Percentiles rank a stretch among this genome's conserved stretches.
phyloP scores from a whole-genome alignment of 2,113 vertebrate species.

The Ovis canadensis region DNA sequence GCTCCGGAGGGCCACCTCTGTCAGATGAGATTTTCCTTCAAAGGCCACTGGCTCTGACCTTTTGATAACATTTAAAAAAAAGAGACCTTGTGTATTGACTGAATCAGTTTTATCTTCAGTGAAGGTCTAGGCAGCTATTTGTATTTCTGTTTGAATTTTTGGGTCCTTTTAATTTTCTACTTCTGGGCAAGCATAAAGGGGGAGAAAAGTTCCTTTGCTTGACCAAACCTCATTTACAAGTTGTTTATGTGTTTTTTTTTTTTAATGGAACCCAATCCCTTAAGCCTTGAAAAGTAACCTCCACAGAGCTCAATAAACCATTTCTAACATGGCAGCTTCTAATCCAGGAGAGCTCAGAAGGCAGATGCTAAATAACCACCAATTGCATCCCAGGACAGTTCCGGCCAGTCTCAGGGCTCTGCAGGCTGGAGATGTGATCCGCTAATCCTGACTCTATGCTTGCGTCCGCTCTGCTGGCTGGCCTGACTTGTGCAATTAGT shows the following conservation, averaged over 20 bases:
- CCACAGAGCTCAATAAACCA: background rate
- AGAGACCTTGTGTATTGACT: conserved; percentile 10
- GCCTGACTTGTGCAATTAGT: conserved; percentile 65
- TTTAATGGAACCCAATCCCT: conserved; percentile 45
- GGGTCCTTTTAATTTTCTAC: conserved; percentile 30
- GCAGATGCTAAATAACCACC: conserved; percentile 19
- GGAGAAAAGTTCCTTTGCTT: background rate
- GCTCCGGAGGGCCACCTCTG: conserved; percentile 15
- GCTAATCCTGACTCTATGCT: conserved; percentile 11
- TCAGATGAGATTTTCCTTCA: conserved; percentile 61
- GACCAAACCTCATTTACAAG: conserved; percentile 8
- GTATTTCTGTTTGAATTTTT: conserved; percentile 48
- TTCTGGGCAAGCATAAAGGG: conserved; percentile 40
- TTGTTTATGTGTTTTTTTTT: conserved; percentile 24
- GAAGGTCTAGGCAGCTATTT: background rate
- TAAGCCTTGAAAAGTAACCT: conserved; percentile 56
- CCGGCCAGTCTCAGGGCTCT: background rate
- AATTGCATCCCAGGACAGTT: background rate
- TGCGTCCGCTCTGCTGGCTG: conserved; percentile 7
- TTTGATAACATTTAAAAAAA: conserved; percentile 52
- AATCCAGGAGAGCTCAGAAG: background rate
- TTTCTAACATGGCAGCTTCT: background rate
- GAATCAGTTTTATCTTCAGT: background rate
- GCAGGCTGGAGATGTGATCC: background rate
- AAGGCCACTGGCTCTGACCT: conserved; percentile 62